Conservation (phyloP, 2,113 vertebrate species). For the Tupaia tana region DNA sequence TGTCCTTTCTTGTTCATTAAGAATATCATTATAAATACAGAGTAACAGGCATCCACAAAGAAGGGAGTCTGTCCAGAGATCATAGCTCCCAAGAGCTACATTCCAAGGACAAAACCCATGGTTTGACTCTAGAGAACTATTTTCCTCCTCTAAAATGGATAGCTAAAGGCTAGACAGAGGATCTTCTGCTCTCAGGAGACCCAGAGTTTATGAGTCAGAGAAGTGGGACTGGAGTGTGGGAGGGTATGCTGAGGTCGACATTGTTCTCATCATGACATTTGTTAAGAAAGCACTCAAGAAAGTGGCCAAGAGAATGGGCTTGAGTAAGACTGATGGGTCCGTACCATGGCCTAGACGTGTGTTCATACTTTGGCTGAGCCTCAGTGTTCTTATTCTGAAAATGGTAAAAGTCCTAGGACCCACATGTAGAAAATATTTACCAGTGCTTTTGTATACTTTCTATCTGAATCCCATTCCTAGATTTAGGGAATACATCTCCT, state of each 20-base stretch:
- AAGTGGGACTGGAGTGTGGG: background rate
- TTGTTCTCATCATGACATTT: background rate
- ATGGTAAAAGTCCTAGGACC: background rate
- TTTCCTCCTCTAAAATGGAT: background rate
- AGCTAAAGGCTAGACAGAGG: background rate
- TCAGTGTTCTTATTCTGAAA: background rate
- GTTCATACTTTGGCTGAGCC: background rate
- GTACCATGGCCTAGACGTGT: background rate
- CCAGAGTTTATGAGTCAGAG: conserved; percentile 1
- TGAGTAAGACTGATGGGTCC: background rate
- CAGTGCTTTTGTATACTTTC: background rate
- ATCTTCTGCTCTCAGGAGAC: background rate
- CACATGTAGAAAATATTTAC: background rate
- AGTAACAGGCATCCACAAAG: background rate
- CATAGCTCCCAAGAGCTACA: background rate
- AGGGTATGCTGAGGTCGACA: background rate
- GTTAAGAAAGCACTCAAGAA: background rate
- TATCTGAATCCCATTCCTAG: background rate
- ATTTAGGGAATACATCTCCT: background rate
- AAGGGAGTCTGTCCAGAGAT: background rate
- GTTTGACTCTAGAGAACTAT: conserved; percentile 34
- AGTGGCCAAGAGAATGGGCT: background rate
- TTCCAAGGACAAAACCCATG: conserved; percentile 11
- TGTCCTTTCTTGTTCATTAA: background rate
- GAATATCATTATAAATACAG: background rate